Conservation (phyloP, 2,113 vertebrate species). For the Dipodomys spectabilis region DNA sequence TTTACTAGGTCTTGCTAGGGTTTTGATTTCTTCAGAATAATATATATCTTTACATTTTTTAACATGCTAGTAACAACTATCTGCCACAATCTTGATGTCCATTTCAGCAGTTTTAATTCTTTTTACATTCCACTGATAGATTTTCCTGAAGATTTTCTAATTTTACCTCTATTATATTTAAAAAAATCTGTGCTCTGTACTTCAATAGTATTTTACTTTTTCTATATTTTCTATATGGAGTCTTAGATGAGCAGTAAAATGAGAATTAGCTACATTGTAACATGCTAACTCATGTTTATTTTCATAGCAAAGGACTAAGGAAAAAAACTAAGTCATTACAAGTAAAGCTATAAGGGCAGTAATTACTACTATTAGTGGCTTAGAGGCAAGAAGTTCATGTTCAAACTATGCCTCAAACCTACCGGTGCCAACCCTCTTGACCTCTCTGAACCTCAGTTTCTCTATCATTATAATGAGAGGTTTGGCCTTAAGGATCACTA, state of each 20-base stretch:
- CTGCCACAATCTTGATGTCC: not conserved
- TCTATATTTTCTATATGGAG: not conserved
- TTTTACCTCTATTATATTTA: not conserved
- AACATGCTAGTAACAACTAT: not conserved
- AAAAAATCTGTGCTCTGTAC: not conserved
- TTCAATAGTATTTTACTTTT: not conserved
- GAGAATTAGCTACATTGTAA: not conserved
- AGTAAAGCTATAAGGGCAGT: not conserved
- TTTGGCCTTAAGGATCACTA: not conserved
- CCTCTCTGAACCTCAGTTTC: not conserved
- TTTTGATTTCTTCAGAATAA: constrained; percentile 13
- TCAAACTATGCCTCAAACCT: not conserved
- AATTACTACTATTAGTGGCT: constrained; percentile 12
- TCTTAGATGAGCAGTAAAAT: not conserved
- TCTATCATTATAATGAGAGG: not conserved
- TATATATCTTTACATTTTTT: not conserved
- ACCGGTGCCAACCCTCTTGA: not conserved
- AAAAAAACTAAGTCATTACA: not conserved
- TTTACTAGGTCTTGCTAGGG: not conserved
- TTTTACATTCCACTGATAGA: not conserved
- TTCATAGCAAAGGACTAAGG: not conserved
- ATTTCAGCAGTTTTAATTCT: not conserved
- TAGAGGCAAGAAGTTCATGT: not conserved
- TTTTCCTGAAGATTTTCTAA: not conserved
- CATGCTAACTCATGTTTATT: not conserved